Evolutionary conservation across 2,797 vertebrate genomes (phyloP).

Genomic region (Bradypodion ventrale): DNA sequence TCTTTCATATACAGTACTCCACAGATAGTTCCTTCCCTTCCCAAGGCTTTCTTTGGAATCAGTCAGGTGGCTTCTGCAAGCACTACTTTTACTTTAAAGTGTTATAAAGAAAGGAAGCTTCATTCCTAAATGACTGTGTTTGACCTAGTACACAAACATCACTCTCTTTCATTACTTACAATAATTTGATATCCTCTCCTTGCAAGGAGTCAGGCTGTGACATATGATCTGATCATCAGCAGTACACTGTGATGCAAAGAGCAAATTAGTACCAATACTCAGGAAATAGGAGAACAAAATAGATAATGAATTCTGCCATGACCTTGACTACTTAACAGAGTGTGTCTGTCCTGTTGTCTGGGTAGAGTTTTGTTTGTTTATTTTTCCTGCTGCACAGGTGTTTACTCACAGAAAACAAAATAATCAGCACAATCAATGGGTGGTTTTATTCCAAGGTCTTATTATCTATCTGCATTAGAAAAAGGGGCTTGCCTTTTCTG

Average conservation of each 20-base stretch:
- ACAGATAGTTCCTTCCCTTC: conserved; percentile 22
- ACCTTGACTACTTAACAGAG: conserved; percentile 13
- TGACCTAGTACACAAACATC: conserved; percentile 8
- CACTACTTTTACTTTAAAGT: conserved; percentile 38
- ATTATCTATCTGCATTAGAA: conserved; percentile 20
- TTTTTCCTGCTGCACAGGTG: neutral
- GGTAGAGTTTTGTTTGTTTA: neutral
- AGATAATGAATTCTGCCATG: conserved; percentile 38
- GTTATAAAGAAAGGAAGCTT: conserved; percentile 5
- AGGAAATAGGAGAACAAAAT: conserved; percentile 1
- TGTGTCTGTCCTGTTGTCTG: neutral
- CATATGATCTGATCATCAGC: conserved; percentile 46
- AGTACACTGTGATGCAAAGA: conserved; percentile 16
- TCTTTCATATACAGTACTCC: neutral
- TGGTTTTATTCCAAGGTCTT: conserved; percentile 1
- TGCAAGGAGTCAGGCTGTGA: conserved; percentile 29
- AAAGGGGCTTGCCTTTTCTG: conserved; percentile 6
- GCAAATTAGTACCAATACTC: conserved; percentile 26
- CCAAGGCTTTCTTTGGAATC: conserved; percentile 29
- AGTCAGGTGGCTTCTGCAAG: conserved; percentile 1
- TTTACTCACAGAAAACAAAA: neutral
- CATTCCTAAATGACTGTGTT: conserved; percentile 26
- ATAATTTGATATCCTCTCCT: conserved; percentile 43
- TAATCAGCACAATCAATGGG: conserved; percentile 26
- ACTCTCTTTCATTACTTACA: conserved; percentile 37